Conservation (phyloP, 2,113 vertebrate species). For the Mobula birostris region DNA sequence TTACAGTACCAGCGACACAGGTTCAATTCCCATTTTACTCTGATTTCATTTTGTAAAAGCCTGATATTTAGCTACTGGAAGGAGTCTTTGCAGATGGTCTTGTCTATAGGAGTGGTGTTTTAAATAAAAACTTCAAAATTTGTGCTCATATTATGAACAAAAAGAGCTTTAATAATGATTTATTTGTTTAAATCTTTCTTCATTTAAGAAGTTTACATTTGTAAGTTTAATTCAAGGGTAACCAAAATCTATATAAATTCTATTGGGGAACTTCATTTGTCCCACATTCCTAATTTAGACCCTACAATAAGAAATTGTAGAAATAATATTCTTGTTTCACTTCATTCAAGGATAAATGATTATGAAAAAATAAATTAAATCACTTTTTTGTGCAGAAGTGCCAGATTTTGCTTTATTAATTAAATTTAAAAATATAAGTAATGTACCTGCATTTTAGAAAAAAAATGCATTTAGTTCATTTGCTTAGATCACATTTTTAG, state of each 20-base stretch:
- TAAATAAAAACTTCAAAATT: not conserved
- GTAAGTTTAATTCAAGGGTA: not conserved
- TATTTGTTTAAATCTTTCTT: constrained; percentile 13
- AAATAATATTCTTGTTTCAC: constrained; percentile 45
- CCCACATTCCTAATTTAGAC: constrained; percentile 41
- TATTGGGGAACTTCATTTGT: constrained; percentile 5
- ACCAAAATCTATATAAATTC: not conserved
- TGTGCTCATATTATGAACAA: not conserved
- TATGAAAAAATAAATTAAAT: not conserved
- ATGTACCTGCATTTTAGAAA: not conserved
- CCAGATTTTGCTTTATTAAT: not conserved
- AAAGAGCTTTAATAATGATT: not conserved
- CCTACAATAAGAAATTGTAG: constrained; percentile 48
- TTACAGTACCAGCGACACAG: not conserved
- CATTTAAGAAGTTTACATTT: not conserved
- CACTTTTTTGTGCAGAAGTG: not conserved
- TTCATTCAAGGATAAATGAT: constrained; percentile 47
- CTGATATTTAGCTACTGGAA: not conserved
- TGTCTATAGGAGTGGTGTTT: not conserved
- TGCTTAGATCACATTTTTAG: constrained; percentile 39
- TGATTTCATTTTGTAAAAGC: not conserved
- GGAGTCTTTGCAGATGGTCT: not conserved
- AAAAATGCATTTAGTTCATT: not conserved
- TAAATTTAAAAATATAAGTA: constrained; percentile 11
- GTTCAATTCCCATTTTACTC: not conserved